These are phyloP conservation scores for Echiichthys vipera DNA, from an alignment of 2,797 vertebrate genomes.

Conservation along the genomic window DNA sequence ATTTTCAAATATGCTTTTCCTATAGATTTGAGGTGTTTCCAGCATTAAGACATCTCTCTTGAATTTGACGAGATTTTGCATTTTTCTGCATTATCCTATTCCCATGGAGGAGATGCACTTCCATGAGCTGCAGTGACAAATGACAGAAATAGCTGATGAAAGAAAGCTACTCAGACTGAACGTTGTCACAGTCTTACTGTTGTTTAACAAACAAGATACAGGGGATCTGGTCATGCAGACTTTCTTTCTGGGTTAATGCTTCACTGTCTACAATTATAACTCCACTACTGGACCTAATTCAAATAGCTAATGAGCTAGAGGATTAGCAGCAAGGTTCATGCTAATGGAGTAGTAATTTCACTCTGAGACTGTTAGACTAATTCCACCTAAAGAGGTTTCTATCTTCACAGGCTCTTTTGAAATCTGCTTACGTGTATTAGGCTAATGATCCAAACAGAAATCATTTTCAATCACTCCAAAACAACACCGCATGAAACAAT, in stretches of 20 bases:
- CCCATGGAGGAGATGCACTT: background rate
- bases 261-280: conserved; percentile 45
- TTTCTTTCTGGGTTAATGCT: conserved; percentile 42
- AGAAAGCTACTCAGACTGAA: conserved; percentile 15
- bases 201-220: conserved; percentile 20
- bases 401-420: conserved; percentile 54
- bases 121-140: background rate
- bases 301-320: conserved; percentile 64
- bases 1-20: conserved; percentile 10
- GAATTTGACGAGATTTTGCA: conserved; percentile 11
- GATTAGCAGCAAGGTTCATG: conserved; percentile 63
- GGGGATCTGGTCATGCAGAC: conserved; percentile 3
- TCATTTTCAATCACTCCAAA: conserved; percentile 50
- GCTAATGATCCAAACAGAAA: conserved; percentile 55
- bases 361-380: conserved; percentile 33
- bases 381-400: too few relatives aligned
- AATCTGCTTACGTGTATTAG: conserved; percentile 63
- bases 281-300: conserved; percentile 50
- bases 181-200: conserved; percentile 7
- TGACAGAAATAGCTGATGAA: background rate
- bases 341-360: conserved; percentile 57
- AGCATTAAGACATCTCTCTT: conserved; percentile 5
- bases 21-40: conserved; percentile 11
- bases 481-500: conserved; percentile 12
- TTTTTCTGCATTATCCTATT: conserved; percentile 24